Evolutionary conservation across 1,140 invertebrate species (phyloP).

Genomic region (Trinorchestia longiramus): DNA sequence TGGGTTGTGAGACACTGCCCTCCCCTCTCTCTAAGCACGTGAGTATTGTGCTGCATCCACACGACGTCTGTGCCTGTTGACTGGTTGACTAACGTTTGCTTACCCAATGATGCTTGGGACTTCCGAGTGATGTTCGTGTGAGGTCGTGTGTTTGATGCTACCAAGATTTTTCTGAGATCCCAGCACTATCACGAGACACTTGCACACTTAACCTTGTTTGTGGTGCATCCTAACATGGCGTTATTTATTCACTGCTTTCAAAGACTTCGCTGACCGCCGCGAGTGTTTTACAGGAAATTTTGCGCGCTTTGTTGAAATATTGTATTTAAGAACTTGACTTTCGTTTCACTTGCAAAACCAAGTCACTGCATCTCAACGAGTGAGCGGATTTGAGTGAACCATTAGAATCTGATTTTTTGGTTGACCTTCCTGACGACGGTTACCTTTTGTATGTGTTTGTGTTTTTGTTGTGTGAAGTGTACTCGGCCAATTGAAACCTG

Average conservation of each 20-base stretch:
- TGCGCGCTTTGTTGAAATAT: background rate
- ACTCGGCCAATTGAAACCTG: background rate
- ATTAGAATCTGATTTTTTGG: background rate
- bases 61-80: background rate
- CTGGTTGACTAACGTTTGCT: background rate
- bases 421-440: background rate
- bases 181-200: background rate
- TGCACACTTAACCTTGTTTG: background rate
- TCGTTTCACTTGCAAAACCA: background rate
- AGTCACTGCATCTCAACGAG: background rate
- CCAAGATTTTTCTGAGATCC: background rate
- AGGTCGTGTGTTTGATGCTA: background rate
- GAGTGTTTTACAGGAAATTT: background rate
- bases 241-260: background rate
- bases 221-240: background rate
- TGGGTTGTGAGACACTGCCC: background rate
- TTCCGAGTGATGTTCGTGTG: background rate
- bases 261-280: no score
- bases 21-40: background rate
- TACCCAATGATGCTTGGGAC: no score
- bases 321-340: background rate
- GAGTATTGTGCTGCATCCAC: background rate
- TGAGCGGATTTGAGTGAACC: no score
- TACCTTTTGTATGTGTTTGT: background rate
- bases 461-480: background rate